Evolutionary conservation across 2,888 invertebrate species (phyloP), one percentile per base, ranked within the genome.

Genomic region (Zaprionus bogoriensis): DNA sequence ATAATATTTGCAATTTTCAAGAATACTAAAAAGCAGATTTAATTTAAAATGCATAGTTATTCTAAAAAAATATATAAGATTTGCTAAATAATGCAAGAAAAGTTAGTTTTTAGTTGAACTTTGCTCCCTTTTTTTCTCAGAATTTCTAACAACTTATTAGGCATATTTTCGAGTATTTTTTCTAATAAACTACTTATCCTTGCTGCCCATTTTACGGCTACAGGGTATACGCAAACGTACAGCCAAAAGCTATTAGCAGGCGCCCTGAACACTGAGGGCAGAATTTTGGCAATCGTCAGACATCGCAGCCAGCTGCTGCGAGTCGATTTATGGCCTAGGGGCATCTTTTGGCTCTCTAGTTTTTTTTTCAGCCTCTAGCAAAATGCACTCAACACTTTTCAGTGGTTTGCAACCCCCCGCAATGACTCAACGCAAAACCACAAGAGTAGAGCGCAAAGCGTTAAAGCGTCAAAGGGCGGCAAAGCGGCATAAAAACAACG

Each of bases 381-480:
- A 67, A 77, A 55, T 72, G 77, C 68, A 74, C 66, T 74, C 62
- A 55, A 59, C 19, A 39, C 38, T 23, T 46, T 62, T 23, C 60
- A 65, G 54, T 47, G 69, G 74, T 62, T 30, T 44, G 20, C 45
- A 62, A 39, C 28, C 48, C 61, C 61, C 42, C 60, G 54, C 63
- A 66, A 69, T 75, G 64, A 76, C 66, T 69, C 71, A 75, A 69
- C 38, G 54, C 58, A 38, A 65, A 53, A 55, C 54, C 60, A 32
- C 36, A 44, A 50, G n/a, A 47, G 12, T 25, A 51, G 27, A 10
- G 57, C 48, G 46, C 53, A 41, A 28, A 6, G 10, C 44, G 42
- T n/a, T 45, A 30, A 52, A 25, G 55, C 55, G 45, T 65, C 60
- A 65, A 62, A 64, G 69, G 67, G 65, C 58, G 68, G 47, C 62